Evolutionary conservation across 1,140 invertebrate genomes (phyloP).

Genomic region (Halictus rubicundus): DNA sequence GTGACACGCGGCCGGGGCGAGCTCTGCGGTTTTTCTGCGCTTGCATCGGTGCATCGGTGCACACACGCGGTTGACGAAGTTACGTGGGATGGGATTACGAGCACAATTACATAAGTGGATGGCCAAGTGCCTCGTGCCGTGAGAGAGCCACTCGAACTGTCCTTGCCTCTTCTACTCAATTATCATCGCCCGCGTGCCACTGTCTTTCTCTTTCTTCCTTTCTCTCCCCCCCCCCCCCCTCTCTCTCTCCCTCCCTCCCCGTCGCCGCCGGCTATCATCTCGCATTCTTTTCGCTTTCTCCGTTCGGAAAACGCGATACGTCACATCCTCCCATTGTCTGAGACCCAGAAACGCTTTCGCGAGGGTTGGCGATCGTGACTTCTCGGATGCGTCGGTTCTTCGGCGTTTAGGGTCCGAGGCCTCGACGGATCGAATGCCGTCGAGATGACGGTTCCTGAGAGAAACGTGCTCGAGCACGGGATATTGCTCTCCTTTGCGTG

Average conservation of each 20-base stretch:
- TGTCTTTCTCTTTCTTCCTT: background rate
- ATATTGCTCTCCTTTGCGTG: too few species aligned
- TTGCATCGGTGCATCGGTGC: too few species aligned
- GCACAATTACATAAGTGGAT: conserved; percentile 60
- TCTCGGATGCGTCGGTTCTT: background rate
- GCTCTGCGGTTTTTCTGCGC: conserved; percentile 34
- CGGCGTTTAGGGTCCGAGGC: background rate
- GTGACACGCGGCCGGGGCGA: background rate
- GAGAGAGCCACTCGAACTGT: conserved; percentile 46
- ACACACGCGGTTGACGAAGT: conserved; percentile 37
- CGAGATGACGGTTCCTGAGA: too few species aligned
- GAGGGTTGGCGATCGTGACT: background rate
- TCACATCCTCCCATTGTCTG: conserved; percentile 52
- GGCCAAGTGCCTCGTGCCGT: conserved; percentile 43
- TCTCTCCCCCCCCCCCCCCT: background rate
- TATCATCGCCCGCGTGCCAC: conserved; percentile 23
- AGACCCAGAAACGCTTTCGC: conserved; percentile 13
- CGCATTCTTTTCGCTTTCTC: conserved; percentile 5
- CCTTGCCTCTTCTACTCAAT: conserved; percentile 37
- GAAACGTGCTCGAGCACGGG: background rate
- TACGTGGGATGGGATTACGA: conserved; percentile 59
- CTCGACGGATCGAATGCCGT: too few species aligned
- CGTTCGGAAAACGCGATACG: conserved; percentile 47
- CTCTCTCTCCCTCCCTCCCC: background rate
- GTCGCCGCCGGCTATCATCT: too few species aligned